Evolutionary conservation across 2,797 vertebrate species (phyloP).

Genomic region (Moxostoma hubbsi): DNA sequence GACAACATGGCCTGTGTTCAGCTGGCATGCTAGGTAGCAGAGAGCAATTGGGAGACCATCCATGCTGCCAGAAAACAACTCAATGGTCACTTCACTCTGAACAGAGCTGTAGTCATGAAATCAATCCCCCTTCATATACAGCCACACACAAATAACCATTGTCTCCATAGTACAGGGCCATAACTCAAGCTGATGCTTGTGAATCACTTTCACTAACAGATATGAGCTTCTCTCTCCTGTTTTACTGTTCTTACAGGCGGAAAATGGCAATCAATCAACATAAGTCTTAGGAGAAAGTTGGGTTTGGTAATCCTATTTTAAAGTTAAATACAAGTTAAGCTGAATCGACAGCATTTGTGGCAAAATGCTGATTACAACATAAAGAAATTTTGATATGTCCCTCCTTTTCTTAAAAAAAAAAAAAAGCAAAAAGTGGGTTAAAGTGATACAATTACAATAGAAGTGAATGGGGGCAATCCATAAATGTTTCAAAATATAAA

Average conservation of each 20-base stretch:
- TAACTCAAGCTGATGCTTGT: constrained; percentile 23
- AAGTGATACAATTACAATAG: too few species aligned
- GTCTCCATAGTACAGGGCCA: constrained; percentile 9
- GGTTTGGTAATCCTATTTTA: neutral
- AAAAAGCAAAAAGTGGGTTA: too few species aligned
- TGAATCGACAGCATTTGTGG: too few species aligned
- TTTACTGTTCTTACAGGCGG: neutral
- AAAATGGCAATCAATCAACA: neutral
- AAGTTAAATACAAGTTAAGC: too few species aligned
- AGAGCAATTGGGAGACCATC: constrained; percentile 36
- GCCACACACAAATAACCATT: constrained; percentile 8
- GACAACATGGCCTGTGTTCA: constrained; percentile 47
- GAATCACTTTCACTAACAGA: neutral
- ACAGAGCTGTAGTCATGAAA: constrained; percentile 42
- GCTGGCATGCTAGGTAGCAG: constrained; percentile 31
- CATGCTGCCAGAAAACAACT: constrained; percentile 38
- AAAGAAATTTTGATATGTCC: too few species aligned
- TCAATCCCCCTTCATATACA: constrained; percentile 30
- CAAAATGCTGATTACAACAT: too few species aligned
- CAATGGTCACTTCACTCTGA: constrained; percentile 46
- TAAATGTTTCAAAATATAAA: too few species aligned
- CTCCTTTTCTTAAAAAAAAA: too few species aligned
- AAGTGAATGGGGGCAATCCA: too few species aligned
- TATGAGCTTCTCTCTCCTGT: neutral
- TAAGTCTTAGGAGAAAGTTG: neutral